Evolutionary conservation across 2,797 vertebrate genomes (phyloP), one percentile per base, ranked within the genome.

Genomic region (Oreochromis grahami): DNA sequence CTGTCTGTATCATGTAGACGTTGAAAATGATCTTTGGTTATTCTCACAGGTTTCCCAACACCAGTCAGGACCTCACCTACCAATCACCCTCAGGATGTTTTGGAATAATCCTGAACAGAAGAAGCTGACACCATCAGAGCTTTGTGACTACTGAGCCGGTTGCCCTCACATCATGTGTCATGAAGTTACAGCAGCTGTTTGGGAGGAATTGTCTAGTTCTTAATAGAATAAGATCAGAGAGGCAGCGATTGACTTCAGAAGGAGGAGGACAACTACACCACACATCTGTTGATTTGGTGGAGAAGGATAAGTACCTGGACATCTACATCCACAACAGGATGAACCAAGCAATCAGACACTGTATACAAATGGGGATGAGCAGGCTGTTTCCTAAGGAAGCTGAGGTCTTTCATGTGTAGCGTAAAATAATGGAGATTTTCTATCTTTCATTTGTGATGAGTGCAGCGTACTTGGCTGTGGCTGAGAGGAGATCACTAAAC

Each of bases 61-160:
- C 3, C 32, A 34, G 58, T 36, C 32, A 60, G 32, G 10, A 60
- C 58, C 29, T 60, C 58, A 60, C 9, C 58, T 36, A 36, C 17
- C 15, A 1, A 60, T 36, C 17, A 60, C 56, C 34, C 32, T n/a
- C 32, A n/a, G 3, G 17, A 36, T 36, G 58, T 60, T 60, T n/a
- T 63, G 32, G 32, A 63, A 63, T 36, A n/a, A 36, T 36, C 58
- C 17, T 36, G 58, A 36, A 63, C 10, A n/a, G 19, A 36, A 36
- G 17, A 36, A 63, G 6, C 6, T 36, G 58, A 38, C 58, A 63
- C 58, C 58, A 63, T 63, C 1, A 63, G 32, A 38, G 32, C 58
- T 63, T 63, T 36, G 11, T n/a, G 0, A 63, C 32, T 63, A 63
- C 19, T n/a, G 19, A 36, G 15, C 32, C 32, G 0, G 17, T 63